Conservation (phyloP, 2,888 invertebrate species). For the Vannuccia rotundouncinata region DNA sequence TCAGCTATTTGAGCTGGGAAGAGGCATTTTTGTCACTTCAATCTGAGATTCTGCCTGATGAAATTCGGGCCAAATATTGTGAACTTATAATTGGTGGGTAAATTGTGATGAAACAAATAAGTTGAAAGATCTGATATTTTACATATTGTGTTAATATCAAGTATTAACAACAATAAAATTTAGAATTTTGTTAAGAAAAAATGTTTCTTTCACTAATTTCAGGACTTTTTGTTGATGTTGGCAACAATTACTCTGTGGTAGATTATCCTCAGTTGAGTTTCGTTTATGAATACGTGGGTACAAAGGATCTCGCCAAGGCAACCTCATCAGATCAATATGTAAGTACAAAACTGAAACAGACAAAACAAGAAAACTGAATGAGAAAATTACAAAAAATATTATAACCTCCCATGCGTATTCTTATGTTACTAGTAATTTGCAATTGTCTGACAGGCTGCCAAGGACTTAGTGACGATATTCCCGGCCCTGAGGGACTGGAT, state of each 20-base stretch:
- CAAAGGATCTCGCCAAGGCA: slow-evolving; percentile 49
- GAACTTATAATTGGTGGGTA: slow-evolving; percentile 54
- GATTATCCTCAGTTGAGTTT: slow-evolving; percentile 55
- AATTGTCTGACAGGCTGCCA: slow-evolving; percentile 43
- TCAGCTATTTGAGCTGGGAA: slow-evolving; percentile 55
- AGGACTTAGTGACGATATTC: slow-evolving; percentile 41
- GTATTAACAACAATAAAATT: no score
- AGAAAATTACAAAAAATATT: no score
- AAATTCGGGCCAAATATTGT: slow-evolving; percentile 55
- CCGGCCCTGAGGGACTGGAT: slow-evolving; percentile 37
- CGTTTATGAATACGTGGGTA: slow-evolving; percentile 54
- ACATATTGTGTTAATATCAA: no score
- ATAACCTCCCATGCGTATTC: no score
- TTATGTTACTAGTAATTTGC: no score
- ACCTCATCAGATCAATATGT: slow-evolving; percentile 38
- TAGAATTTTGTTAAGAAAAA: no score
- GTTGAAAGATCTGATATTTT: no score
- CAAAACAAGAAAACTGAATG: no score
- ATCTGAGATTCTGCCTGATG: slow-evolving; percentile 52
- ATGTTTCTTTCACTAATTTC: no score
- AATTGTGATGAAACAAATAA: no score
- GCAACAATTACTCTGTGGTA: slow-evolving; percentile 55
- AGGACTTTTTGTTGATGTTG: slow-evolving; percentile 57
- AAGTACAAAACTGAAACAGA: no score
- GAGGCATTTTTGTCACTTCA: slow-evolving; percentile 53